Conservation (phyloP, 2,113 vertebrate genomes). For the Sterna hirundo region DNA sequence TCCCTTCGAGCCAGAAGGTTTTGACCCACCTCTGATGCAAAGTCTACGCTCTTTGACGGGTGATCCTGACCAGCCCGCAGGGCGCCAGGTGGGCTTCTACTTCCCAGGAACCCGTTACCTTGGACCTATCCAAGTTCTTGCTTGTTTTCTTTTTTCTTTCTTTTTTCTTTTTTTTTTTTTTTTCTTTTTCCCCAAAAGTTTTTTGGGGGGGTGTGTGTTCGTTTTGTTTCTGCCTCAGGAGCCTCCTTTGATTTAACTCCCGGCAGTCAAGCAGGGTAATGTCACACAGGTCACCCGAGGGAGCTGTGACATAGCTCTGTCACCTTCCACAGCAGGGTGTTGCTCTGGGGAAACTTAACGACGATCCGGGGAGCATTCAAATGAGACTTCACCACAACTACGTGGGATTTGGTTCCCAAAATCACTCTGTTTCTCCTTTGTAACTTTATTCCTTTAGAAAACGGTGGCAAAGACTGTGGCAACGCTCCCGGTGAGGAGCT, state of each 20-base stretch:
- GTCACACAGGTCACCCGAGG: background rate
- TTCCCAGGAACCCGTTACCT: background rate
- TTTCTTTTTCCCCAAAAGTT: fast-evolving
- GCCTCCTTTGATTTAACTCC: background rate
- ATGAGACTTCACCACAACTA: background rate
- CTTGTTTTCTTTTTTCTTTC: background rate
- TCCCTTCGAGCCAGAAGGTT: background rate
- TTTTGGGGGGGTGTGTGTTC: background rate
- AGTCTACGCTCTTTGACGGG: background rate
- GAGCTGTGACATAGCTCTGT: background rate
- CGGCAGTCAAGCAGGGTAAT: background rate
- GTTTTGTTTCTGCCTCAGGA: background rate
- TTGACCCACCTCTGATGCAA: background rate
- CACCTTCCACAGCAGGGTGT: background rate
- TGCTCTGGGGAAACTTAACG: background rate
- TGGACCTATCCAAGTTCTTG: background rate
- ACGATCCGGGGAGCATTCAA: background rate
- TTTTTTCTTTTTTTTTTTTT: too few species aligned
- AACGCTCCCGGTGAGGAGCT: background rate
- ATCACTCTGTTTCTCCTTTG: background rate
- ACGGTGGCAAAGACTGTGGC: background rate
- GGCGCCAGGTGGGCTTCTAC: background rate
- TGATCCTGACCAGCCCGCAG: fast-evolving
- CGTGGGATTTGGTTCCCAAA: background rate
- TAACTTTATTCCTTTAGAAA: background rate